Evolutionary conservation across 1,140 invertebrate species (phyloP).

Genomic region (Micrasema minimum): DNA sequence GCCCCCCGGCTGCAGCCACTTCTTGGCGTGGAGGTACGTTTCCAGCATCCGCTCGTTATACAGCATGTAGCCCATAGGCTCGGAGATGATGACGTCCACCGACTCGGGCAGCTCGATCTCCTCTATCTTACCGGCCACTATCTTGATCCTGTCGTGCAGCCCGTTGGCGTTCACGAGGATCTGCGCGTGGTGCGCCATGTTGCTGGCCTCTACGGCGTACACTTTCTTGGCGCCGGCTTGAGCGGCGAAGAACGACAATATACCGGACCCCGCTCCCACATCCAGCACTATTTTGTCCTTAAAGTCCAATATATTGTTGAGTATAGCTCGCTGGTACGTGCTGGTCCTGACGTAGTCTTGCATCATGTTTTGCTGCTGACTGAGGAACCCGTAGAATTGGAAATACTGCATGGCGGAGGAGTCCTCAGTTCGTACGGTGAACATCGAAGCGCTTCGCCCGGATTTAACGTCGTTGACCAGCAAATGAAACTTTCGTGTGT

Average conservation of each 20-base stretch:
- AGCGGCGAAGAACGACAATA: constrained; percentile 97
- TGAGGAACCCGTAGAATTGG: constrained; percentile 98
- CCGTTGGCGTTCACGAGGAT: constrained; percentile 92
- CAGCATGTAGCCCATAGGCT: constrained; percentile 99
- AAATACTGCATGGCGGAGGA: constrained; percentile 98
- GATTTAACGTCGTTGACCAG: constrained; percentile 81
- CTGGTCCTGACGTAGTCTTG: constrained; percentile 98
- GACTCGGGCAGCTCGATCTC: constrained; percentile 95
- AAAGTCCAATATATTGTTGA: constrained; percentile 94
- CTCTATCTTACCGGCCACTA: constrained; percentile 98
- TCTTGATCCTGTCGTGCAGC: constrained; percentile 85
- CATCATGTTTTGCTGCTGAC: constrained; percentile 99
- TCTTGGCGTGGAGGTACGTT: constrained; percentile 98
- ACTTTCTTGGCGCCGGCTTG: constrained; percentile 97
- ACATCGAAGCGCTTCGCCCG: constrained; percentile 84
- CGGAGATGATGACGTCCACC: constrained; percentile 98
- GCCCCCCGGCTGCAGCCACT: constrained; percentile 93
- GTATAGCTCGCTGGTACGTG: constrained; percentile 97
- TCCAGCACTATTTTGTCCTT: constrained; percentile 92
- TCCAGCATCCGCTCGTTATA: constrained; percentile 99
- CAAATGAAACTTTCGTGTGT: constrained; percentile 82
- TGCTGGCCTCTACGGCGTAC: constrained; percentile 98
- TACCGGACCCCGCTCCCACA: constrained; percentile 97
- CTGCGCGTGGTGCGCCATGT: constrained; percentile 97
- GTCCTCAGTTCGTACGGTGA: constrained; percentile 96